Evolutionary conservation across 2,113 vertebrate species (phyloP), one percentile per base, ranked within the genome.

Genomic region (Chionomys nivalis): DNA sequence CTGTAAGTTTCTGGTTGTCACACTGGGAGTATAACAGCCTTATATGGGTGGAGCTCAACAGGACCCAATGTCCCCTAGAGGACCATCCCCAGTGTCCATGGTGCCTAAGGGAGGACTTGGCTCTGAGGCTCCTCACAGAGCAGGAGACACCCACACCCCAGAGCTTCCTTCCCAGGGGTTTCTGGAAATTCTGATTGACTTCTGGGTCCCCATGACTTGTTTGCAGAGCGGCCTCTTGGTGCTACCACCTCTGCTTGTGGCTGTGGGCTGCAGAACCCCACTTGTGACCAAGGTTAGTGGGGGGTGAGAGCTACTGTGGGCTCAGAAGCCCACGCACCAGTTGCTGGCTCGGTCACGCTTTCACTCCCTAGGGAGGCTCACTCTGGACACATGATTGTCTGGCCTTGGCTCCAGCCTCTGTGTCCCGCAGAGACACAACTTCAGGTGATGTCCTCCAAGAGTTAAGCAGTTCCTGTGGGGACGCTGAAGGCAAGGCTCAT

Each of bases 21-120:
- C 19, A 2, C 2, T 65, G 24, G 14, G 19, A 36, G 9, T 0
- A n/a, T 13, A 33, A 0, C 7, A 23, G 61, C n/a, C n/a, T 21
- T 3, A 52, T 26, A 23, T 12, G 23, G 39, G 12, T n/a, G 16
- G 1, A 0, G 3, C 13, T 16, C 26, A 26, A 19, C 49, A n/a
- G 36, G 76, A 11, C 44, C 24, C 23, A 61, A 23, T 63, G 36
- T 79, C 31, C 42, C 8, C 31, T 47, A 47, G 28, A 11, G 42
- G 42, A 3, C 23, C 17, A 31, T 36, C 42, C 6, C 44, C 31
- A 36, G 65, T 72, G 19, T 49, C 66, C 3, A 7, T 26, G 33
- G 44, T 70, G 8, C 44, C 17, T 11, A 87, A 66, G 83, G 31
- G 9, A 44, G 39, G 42, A 87, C 28, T 19, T 6, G 14, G 33